These are phyloP conservation scores for Cheilosia grossa DNA, from an alignment of 2,888 invertebrate species.

Conservation along the genomic window DNA sequence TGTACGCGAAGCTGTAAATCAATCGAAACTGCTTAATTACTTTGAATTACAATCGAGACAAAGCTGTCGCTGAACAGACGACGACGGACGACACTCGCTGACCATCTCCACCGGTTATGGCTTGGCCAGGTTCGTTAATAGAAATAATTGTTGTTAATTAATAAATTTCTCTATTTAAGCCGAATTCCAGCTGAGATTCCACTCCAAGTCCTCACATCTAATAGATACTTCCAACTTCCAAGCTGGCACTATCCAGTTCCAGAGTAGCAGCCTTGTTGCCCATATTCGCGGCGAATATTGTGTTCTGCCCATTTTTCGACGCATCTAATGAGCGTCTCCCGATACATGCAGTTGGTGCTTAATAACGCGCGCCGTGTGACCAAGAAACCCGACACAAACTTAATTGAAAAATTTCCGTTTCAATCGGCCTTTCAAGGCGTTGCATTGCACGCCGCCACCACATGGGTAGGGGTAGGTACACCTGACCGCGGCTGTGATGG, in stretches of 20 bases:
- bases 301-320: conserved; percentile 61
- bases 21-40: conserved; percentile 71
- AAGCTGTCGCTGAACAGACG: conserved; percentile 4
- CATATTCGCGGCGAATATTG: conserved; percentile 34
- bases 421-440: conserved; percentile 64
- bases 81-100: conserved; percentile 2
- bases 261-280: not conserved
- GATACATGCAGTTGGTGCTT: conserved; percentile 19
- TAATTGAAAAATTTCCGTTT: conserved; percentile 71
- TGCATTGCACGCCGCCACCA: conserved; percentile 40
- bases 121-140: conserved; percentile 65
- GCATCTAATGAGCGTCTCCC: conserved; percentile 61
- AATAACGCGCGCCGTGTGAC: conserved; percentile 49
- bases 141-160: conserved; percentile 75
- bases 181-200: conserved; percentile 70
- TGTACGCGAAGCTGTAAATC: conserved; percentile 43
- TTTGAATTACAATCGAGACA: conserved; percentile 28
- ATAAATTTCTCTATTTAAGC: conserved; percentile 70
- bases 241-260: conserved; percentile 7
- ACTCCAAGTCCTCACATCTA: conserved; percentile 17
- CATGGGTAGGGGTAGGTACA: not conserved
- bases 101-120: conserved; percentile 31
- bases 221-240: not conserved
- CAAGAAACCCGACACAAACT: conserved; percentile 41
- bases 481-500: conserved; percentile 2